phyloP scores from a whole-genome alignment of 2,113 vertebrate genomes.

The Empidonax alnorum region DNA sequence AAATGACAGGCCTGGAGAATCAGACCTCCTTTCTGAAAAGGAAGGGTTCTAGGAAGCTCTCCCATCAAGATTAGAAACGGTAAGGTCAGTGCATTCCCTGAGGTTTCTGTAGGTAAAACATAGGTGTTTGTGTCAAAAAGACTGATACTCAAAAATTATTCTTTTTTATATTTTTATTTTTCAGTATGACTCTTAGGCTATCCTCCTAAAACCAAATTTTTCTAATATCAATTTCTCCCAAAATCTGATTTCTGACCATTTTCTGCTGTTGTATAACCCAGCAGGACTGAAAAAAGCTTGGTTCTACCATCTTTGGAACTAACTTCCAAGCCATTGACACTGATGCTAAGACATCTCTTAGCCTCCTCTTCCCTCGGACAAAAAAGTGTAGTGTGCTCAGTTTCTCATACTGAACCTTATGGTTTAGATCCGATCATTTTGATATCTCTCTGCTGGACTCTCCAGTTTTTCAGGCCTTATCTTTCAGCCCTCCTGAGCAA shows the following conservation, averaged over 20 bases:
- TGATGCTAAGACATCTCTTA: neutral
- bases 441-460: neutral
- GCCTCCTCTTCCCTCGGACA: neutral
- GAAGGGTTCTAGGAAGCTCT: neutral
- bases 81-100: neutral
- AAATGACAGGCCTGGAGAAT: neutral
- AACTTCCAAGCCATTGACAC: neutral
- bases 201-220: neutral
- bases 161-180: neutral
- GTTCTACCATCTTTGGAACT: neutral
- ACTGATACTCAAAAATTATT: neutral
- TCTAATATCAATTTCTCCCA: neutral
- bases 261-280: neutral
- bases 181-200: neutral
- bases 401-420: neutral
- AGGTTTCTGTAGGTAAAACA: neutral
- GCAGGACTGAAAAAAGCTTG: neutral
- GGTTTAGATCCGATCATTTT: neutral
- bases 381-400: neutral
- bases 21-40: neutral
- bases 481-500: neutral
- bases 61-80: neutral
- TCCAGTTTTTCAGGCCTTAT: neutral
- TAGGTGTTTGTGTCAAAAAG: neutral
- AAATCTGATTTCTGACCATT: neutral